Conservation (phyloP, 37 sponge, comb jelly and placozoan species). For the Mnemiopsis leidyi region DNA sequence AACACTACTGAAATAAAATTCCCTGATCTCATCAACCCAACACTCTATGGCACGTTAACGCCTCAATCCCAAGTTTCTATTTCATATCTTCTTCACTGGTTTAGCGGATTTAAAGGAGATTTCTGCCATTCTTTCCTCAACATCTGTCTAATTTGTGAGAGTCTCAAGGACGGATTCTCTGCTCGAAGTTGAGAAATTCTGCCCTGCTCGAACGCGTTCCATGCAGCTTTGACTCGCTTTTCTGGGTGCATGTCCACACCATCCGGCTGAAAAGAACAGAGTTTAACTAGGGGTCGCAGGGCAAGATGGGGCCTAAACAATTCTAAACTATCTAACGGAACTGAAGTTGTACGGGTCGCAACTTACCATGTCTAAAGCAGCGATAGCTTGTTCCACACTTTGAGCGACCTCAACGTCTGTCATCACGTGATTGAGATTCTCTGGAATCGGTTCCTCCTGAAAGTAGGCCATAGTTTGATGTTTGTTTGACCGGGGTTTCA, state of each 20-base stretch:
- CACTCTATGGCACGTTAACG: too few species aligned
- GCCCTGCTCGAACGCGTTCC: constrained; percentile 85
- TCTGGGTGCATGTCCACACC: constrained; percentile 74
- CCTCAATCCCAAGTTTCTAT: too few species aligned
- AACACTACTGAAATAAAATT: too few species aligned
- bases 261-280: not conserved
- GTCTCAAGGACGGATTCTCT: constrained; percentile 84
- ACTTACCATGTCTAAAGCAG: constrained; percentile 69
- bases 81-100: constrained; percentile 74
- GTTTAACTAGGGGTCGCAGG: not conserved
- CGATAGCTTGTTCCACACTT: constrained; percentile 89
- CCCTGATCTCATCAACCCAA: too few species aligned
- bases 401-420: constrained; percentile 65
- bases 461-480: constrained; percentile 18
- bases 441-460: constrained; percentile 70
- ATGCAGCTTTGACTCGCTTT: constrained; percentile 82
- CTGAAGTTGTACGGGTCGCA: not conserved
- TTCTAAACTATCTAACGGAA: too few species aligned
- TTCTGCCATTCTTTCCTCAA: constrained; percentile 93
- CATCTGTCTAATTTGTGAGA: constrained; percentile 91
- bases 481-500: not conserved
- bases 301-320: too few species aligned
- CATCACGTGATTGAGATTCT: constrained; percentile 84
- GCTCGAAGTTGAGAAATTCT: constrained; percentile 77
- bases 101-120: constrained; percentile 96